A percentile compares a stretch with the other conserved stretches of the same genome.
Evolutionary conservation across 2,888 invertebrate species (phyloP).

Genomic region (Anodontia alba): DNA sequence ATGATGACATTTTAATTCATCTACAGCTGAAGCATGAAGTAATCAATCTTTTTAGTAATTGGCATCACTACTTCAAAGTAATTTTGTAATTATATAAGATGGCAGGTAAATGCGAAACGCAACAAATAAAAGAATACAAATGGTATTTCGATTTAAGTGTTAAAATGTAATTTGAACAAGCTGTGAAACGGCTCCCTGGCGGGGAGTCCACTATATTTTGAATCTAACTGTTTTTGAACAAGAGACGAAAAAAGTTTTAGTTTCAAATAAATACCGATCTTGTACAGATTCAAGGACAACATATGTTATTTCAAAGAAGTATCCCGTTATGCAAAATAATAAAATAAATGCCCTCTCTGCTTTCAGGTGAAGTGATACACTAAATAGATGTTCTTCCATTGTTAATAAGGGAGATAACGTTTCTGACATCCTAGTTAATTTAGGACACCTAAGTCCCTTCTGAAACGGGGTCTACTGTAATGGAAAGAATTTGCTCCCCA

Average conservation of each 20-base stretch:
- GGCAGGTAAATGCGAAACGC: not conserved
- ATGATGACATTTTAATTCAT: not conserved
- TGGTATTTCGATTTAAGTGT: not conserved
- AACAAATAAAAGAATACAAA: constrained; percentile 5
- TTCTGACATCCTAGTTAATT: too few species aligned
- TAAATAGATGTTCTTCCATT: too few species aligned
- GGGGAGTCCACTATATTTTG: too few species aligned
- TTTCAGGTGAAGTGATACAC: too few species aligned
- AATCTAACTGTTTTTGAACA: too few species aligned
- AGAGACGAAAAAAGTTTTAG: too few species aligned
- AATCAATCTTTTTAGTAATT: not conserved
- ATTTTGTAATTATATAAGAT: not conserved
- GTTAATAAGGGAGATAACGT: too few species aligned
- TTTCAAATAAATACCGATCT: not conserved
- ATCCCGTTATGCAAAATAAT: not conserved
- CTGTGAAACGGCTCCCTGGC: not conserved
- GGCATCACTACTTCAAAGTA: not conserved
- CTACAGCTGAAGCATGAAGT: not conserved
- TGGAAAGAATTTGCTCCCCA: too few species aligned
- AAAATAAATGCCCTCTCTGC: too few species aligned
- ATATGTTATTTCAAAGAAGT: not conserved
- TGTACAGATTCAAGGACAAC: not conserved
- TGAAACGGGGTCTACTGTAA: too few species aligned
- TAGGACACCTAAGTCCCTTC: too few species aligned
- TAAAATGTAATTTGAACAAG: not conserved